phyloP scores from a whole-genome alignment of 2,113 vertebrate genomes.

The Odontophorus gujanensis region DNA sequence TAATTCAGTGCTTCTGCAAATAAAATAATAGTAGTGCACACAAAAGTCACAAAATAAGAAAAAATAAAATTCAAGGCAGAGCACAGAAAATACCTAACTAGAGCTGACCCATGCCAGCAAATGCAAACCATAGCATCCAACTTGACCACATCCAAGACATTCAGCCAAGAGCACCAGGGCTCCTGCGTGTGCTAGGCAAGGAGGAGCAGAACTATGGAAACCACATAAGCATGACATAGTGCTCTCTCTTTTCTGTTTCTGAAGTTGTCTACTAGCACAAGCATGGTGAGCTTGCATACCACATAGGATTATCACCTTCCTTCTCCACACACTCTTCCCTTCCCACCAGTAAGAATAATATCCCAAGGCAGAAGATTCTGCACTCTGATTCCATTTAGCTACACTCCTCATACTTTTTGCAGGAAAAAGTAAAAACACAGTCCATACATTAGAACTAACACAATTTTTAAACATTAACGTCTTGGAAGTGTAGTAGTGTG shows the following conservation, averaged over 20 bases:
- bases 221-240: rapidly evolving
- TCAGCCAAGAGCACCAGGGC: not conserved
- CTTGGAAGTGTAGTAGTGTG: rapidly evolving
- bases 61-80: not conserved
- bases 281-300: rapidly evolving
- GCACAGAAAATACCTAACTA: not conserved
- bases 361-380: rapidly evolving
- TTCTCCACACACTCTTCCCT: no score
- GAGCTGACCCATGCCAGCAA: not conserved
- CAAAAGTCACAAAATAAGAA: not conserved
- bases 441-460: not conserved
- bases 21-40: not conserved
- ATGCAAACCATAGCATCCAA: rapidly evolving
- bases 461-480: not conserved
- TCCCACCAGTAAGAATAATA: not conserved
- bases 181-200: not conserved
- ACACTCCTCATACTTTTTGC: not conserved
- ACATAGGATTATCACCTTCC: not conserved
- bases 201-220: no score
- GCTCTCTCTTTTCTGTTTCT: not conserved
- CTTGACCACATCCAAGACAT: not conserved
- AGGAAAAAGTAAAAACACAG: not conserved
- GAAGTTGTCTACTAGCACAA: rapidly evolving
- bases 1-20: not conserved
- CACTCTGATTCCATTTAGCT: not conserved